Conservation (phyloP, 2,113 vertebrate species). For the Poeciliopsis occidentalis region DNA sequence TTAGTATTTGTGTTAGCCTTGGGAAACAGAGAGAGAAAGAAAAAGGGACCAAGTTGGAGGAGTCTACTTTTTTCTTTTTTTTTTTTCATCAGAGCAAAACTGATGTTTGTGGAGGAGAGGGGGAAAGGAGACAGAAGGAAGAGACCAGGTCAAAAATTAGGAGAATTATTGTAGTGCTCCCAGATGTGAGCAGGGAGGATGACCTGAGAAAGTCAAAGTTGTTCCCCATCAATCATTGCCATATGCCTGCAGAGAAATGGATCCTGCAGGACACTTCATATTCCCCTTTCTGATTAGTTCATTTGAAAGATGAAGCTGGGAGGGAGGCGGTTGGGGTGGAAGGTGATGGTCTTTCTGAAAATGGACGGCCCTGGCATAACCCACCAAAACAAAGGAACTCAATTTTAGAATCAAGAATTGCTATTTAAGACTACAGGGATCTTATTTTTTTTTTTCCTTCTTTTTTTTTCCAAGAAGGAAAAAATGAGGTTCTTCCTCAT, state of each 20-base stretch:
- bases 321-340: background rate
- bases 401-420: conserved; percentile 76
- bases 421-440: conserved; percentile 75
- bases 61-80: conserved; percentile 1
- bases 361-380: conserved; percentile 64
- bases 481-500: conserved; percentile 37
- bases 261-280: conserved; percentile 81
- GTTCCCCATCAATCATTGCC: conserved; percentile 80
- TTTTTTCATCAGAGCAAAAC: conserved; percentile 48
- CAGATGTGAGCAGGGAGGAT: conserved; percentile 72
- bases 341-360: conserved; percentile 79
- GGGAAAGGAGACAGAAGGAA: conserved; percentile 41
- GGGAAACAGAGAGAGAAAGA: conserved; percentile 48
- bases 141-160: conserved; percentile 68
- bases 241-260: conserved; percentile 78
- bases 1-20: conserved; percentile 67
- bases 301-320: conserved; percentile 80
- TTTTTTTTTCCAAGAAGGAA: too few species aligned
- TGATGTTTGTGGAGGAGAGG: conserved; percentile 44
- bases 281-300: conserved; percentile 79
- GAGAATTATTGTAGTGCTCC: conserved; percentile 75
- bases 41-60: conserved; percentile 15
- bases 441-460: conserved; percentile 23
- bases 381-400: conserved; percentile 72
- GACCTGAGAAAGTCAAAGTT: conserved; percentile 77